Evolutionary conservation across 2,797 vertebrate genomes (phyloP).

Genomic region (Cichlasoma orientale): DNA sequence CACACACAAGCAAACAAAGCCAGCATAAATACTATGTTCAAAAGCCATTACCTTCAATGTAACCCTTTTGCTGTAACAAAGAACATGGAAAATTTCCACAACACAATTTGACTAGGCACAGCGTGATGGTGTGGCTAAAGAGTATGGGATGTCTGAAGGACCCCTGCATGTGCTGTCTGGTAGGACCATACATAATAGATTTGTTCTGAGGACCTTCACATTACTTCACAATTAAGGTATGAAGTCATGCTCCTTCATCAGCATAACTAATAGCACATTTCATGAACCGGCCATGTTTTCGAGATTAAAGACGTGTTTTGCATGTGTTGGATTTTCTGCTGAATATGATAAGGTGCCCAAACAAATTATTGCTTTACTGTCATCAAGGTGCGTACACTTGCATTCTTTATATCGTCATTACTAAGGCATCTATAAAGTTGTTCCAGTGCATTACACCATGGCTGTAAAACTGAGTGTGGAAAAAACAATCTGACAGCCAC

Average conservation of each 20-base stretch:
- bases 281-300: conserved; percentile 56
- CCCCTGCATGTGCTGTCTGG: conserved; percentile 63
- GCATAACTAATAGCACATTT: conserved; percentile 75
- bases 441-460: conserved; percentile 53
- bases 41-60: conserved; percentile 66
- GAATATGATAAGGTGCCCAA: conserved; percentile 62
- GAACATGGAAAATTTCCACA: conserved; percentile 54
- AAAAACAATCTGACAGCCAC: conserved; percentile 23
- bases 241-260: conserved; percentile 80
- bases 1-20: conserved; percentile 68
- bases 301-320: conserved; percentile 64
- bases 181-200: conserved; percentile 79
- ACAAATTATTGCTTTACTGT: conserved; percentile 55
- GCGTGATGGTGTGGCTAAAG: conserved; percentile 58
- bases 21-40: conserved; percentile 57
- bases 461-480: conserved; percentile 18
- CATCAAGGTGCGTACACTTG: conserved; percentile 27
- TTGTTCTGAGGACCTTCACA: conserved; percentile 75
- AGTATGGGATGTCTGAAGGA: conserved; percentile 48
- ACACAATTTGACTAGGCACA: conserved; percentile 52
- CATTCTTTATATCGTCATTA: conserved; percentile 49
- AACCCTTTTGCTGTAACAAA: conserved; percentile 52
- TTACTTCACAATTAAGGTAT: conserved; percentile 77
- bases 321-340: conserved; percentile 64
- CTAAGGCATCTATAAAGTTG: conserved; percentile 50